phyloP scores from a whole-genome alignment of 2,797 vertebrate species.

The Allenopithecus nigroviridis region DNA sequence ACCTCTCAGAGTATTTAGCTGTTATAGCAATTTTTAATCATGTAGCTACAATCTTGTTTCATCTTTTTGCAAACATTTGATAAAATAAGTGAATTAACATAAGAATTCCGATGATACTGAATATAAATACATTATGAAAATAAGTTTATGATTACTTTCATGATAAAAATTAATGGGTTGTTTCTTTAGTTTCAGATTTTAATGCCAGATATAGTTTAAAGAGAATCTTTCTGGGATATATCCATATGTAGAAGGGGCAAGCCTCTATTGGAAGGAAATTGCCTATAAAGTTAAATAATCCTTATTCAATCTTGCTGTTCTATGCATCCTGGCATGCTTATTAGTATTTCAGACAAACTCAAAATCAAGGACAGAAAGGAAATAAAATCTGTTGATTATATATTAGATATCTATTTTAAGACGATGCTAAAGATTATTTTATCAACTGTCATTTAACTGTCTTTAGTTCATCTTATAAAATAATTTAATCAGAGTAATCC shows the following conservation, averaged over 20 bases:
- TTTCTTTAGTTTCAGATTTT: conserved; percentile 11
- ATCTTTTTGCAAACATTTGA: not conserved
- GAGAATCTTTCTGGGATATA: not conserved
- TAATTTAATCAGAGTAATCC: not conserved
- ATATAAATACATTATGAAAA: not conserved
- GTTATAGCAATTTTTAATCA: not conserved
- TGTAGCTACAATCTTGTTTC: not conserved
- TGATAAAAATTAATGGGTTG: conserved; percentile 12
- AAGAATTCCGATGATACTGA: not conserved
- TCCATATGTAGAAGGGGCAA: not conserved
- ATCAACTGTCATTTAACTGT: not conserved
- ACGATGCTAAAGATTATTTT: not conserved
- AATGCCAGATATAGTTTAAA: not conserved
- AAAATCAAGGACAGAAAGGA: not conserved
- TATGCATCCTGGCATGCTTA: not conserved
- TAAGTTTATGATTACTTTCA: conserved; percentile 39
- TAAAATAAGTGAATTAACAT: not conserved
- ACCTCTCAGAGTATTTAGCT: not conserved
- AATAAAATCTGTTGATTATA: not conserved
- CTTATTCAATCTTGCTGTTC: not conserved
- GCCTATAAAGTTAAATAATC: not conserved
- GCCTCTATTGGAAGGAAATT: conserved; percentile 11
- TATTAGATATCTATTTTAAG: not conserved
- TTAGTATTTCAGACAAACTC: conserved; percentile 42
- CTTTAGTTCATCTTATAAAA: not conserved